phyloP scores from a whole-genome alignment of 2,888 invertebrate genomes.

The Drosophila sordidapex region DNA sequence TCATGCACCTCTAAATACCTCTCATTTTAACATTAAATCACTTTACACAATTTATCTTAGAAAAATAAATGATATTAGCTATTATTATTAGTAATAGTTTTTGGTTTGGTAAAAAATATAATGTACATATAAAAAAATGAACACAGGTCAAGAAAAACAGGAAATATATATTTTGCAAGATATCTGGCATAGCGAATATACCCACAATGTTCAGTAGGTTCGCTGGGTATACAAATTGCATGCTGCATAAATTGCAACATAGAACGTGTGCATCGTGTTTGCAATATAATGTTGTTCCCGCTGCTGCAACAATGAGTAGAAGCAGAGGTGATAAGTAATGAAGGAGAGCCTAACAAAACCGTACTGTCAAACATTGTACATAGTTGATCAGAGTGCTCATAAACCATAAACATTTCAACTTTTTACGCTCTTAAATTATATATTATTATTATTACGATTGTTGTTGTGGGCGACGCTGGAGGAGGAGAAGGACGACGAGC shows the following conservation, averaged over 20 bases:
- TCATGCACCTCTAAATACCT: background rate
- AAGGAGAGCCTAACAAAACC: conserved; percentile 29
- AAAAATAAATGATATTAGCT: background rate
- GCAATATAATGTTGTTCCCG: conserved; percentile 24
- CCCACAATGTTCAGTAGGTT: background rate
- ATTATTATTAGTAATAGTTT: background rate
- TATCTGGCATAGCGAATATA: conserved; percentile 6
- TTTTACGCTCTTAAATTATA: conserved; percentile 33
- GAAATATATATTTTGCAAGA: background rate
- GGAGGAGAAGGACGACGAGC: conserved; percentile 6
- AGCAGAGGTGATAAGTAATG: conserved; percentile 30
- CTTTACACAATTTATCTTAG: background rate
- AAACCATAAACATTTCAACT: conserved; percentile 47
- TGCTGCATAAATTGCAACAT: conserved; percentile 53
- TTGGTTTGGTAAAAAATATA: background rate
- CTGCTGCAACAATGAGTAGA: conserved; percentile 17
- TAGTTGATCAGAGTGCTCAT: conserved; percentile 39
- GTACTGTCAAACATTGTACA: conserved; percentile 22
- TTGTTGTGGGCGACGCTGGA: background rate
- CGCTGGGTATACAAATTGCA: conserved; percentile 55
- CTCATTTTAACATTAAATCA: background rate
- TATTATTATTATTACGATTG: conserved; percentile 13
- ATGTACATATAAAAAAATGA: background rate
- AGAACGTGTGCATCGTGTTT: conserved; percentile 28
- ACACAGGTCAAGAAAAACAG: background rate